Base-by-base conservation (phyloP, 2,797 vertebrate species). In the Gallirallus australis region DNA sequence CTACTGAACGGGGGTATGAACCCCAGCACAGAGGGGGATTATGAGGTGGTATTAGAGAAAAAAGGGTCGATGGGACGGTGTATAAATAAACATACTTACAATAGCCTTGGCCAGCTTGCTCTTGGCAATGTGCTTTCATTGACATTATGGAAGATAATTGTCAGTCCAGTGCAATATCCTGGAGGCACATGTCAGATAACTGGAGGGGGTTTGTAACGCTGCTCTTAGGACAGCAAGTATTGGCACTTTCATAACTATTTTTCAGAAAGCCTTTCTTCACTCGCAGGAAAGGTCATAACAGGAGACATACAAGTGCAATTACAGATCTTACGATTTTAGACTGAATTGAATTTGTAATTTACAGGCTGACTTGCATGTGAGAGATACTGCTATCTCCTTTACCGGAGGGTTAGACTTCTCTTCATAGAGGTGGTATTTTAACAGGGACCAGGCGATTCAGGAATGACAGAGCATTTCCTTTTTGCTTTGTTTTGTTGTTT, bases 1-100 rank as follows among this genome's bases (percentile, higher is more conserved):
- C 42, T 42, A 14, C 2, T n/a, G 70, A 61, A 71, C 20, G 7
- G 7, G 14, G 27, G 3, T n/a, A 65, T 25, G n/a, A 91, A 65
- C 45, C 39, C 40, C 50, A 57, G 20, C 27, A 48, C 0, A 52
- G 45, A 75, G 12, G 10, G 11, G 27, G 9, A 37, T 31, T 66
- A 48, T 60, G 42, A 93, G n/a, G 31, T 31, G n/a, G 13, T 68
- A 25, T 27, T 47, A 81, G 19, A 87, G 48, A 57, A 86, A 30
- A 86, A 30, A 69, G 11, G 2, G 6, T 69, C 0, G 0, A 37
- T 35, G 25, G 37, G 16, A 45, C 7, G 11, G 23, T 71, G 12
- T 33, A 45, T 45, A 63, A 68, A 61, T 19, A 42, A 17, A 24
- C 24, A 35, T 17, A 37, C 9, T 77, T 79, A 6, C 19, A 68